A percentile compares a stretch with the other conserved stretches of the same genome.
Conservation (phyloP, 2,888 invertebrate species). For the Tachina fera region DNA sequence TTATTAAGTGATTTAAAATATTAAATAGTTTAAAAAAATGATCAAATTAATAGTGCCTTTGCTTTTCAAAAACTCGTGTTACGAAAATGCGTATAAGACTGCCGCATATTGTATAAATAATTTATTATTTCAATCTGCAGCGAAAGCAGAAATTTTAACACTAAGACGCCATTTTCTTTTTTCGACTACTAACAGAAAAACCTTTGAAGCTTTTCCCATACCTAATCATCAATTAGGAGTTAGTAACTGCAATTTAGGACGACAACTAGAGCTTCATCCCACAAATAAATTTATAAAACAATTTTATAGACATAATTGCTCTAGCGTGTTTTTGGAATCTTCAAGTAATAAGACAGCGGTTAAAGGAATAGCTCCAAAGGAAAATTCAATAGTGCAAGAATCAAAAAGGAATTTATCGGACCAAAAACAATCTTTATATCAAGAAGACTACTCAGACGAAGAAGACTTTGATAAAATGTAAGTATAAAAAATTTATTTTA, state of each 20-base stretch:
- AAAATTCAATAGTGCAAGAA: constrained; percentile 72
- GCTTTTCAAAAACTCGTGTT: constrained; percentile 77
- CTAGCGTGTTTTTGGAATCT: constrained; percentile 68
- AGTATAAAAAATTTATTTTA: constrained; percentile 72
- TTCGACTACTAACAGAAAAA: constrained; percentile 79
- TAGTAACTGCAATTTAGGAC: constrained; percentile 72
- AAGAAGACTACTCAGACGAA: constrained; percentile 75
- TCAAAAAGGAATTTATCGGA: constrained; percentile 39
- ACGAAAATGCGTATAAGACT: constrained; percentile 69
- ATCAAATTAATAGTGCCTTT: constrained; percentile 78
- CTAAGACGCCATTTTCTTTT: constrained; percentile 82
- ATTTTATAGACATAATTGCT: constrained; percentile 60
- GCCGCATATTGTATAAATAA: constrained; percentile 76
- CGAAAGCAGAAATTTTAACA: constrained; percentile 75
- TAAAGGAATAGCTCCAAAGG: constrained; percentile 68
- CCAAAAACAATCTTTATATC: constrained; percentile 73
- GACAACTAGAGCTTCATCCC: constrained; percentile 72
- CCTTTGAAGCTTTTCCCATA: constrained; percentile 77
- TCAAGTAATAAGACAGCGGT: constrained; percentile 49
- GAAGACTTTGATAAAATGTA: constrained; percentile 79
- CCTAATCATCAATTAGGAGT: constrained; percentile 66
- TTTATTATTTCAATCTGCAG: constrained; percentile 77
- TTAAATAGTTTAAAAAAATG: constrained; percentile 59
- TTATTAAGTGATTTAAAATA: background rate
- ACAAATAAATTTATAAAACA: constrained; percentile 39